A percentile compares a stretch with the other conserved stretches of the same genome.
These are phyloP conservation scores for Mormyrus proboscirostris DNA, from an alignment of 2,797 vertebrate species.

Conservation along the genomic window DNA sequence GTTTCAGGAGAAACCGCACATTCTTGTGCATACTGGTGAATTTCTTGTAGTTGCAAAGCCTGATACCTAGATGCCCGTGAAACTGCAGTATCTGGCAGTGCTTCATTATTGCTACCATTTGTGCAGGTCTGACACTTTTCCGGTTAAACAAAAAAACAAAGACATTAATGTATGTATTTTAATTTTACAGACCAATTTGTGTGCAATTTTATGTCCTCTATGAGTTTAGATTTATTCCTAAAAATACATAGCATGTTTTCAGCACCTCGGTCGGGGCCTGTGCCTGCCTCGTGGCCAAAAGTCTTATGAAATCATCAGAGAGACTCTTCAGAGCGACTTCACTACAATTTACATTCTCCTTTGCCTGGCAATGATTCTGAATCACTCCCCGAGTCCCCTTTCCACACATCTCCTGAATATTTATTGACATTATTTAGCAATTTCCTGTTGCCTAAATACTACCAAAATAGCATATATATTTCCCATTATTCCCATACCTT, in stretches of 20 bases:
- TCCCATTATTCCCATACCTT: background rate
- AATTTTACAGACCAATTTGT: background rate
- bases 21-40: background rate
- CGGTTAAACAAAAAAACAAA: background rate
- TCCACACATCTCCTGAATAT: background rate
- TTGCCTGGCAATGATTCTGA: background rate
- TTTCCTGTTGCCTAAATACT: background rate
- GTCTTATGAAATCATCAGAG: background rate
- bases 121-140: background rate
- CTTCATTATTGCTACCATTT: background rate
- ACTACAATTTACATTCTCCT: background rate
- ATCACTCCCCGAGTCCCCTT: too few relatives aligned
- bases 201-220: background rate
- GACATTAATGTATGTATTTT: slow-evolving; percentile 13
- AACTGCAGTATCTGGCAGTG: background rate
- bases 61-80: slow-evolving; percentile 2
- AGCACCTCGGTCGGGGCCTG: background rate
- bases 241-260: background rate
- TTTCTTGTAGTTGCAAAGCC: background rate
- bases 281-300: background rate
- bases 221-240: background rate
- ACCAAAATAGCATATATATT: background rate
- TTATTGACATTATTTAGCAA: background rate
- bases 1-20: background rate
- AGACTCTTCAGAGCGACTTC: background rate